Evolutionary conservation across 1,140 invertebrate genomes (phyloP), one percentile per base, ranked within the genome.

Genomic region (Cydia fagiglandana): DNA sequence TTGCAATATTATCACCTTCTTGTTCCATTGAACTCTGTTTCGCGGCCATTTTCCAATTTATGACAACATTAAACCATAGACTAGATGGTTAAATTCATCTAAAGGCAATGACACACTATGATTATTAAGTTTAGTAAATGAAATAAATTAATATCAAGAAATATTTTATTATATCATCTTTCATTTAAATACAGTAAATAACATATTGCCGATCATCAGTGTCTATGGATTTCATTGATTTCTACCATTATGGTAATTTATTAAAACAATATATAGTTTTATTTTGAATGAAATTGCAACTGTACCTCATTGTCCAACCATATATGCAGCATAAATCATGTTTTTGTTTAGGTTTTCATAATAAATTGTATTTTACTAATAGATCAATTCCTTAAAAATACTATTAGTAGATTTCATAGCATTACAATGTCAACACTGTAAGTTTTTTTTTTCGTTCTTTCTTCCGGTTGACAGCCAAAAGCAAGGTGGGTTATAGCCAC

Each of bases 11-110:
- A 76, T 85, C 86, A 91, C 89, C 90, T 84, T 93, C 89, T 78
- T 88, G 84, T 78, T 81, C 83, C 82, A 84, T 86, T 78, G 86
- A 85, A 89, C 86, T 92, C 83, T 88, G 85, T 90, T 92, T 93
- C 89, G 90, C 91, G 85, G 91, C 93, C 93, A 93, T 93, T 90
- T 93, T 92, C 85, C 81, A 83, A 85, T 82, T 87, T 83, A 84
- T 90, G 88, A 89, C 88, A 89, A 73, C 76, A 77, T n/a, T 74
- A 10, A 53, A 74, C 17, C 74, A 81, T 75, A 83, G 77, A 79
- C 68, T 75, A 68, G 34, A 3, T 34, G 4, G 34, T 34, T 34
- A 34, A 34, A 4, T 34, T 4, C 34, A 34, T 68, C 30, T n/a
- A 4, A 68, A 30, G 64, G 17, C 64, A 68, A 6, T 9, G 0